Base-by-base conservation (phyloP, 2,888 invertebrate genomes). In the Isoperla grammatica region DNA sequence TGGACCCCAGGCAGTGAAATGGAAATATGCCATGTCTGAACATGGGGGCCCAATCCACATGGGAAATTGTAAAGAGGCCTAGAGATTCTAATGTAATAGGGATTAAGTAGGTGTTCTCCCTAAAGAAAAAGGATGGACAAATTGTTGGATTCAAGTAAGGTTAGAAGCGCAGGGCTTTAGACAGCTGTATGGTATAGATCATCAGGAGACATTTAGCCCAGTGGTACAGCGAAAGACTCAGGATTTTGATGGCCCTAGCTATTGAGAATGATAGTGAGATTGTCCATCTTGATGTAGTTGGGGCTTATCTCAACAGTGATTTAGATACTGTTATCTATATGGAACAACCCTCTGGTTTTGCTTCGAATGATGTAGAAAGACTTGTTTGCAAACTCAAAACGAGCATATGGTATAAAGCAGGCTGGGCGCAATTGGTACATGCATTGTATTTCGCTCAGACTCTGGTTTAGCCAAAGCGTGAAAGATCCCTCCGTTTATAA, bases 101-200 rank as follows among this genome's bases (percentile, higher is more conserved):
- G 19, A 55, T 17, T 55, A 40, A 39, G 40, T 40, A 22, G 40
- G 40, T 39, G 23, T 40, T 37, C 19, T 15, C 43, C 23, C 17
- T 42, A 39, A 55, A 55, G 43, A 39, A 22, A 39, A 39, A 39
- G 40, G 23, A 55, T 55, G 23, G 40, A 13, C 11, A n/a, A 35
- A 42, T 42, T 29, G 29, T 55, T 13, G 11, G 42, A 12, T 39
- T 12, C 13, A 17, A 55, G 22, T 20, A 17, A 55, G 53, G 53
- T 29, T 53, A 39, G 53, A 29, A 17, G 53, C 55, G 15, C 55
- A 55, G 43, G 55, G 55, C 20, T 55, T 13, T n/a, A n/a, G n/a
- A n/a, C n/a, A n/a, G n/a, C n/a, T n/a, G n/a, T n/a, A n/a, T n/a
- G n/a, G n/a, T n/a, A 23, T 55, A 22, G 55, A 55, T 40, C 35